Conservation (phyloP, 1,140 invertebrate species). For the Pectinophora gossypiella region DNA sequence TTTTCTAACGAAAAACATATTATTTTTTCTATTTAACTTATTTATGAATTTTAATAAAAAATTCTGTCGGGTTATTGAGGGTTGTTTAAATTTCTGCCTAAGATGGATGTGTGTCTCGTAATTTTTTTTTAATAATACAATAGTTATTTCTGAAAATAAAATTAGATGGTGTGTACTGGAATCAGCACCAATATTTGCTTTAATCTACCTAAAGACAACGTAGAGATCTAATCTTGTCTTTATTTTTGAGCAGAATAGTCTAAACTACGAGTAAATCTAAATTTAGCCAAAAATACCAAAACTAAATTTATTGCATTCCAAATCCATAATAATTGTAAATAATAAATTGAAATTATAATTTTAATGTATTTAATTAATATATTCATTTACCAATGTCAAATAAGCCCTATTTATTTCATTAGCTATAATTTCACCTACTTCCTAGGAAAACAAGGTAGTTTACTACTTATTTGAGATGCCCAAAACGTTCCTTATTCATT, state of each 20-base stretch:
- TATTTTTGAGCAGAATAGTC: conserved; percentile 40
- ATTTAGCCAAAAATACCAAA: background rate
- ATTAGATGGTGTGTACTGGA: no score
- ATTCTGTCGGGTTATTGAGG: no score
- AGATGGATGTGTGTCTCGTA: no score
- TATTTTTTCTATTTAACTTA: no score
- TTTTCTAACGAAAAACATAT: no score
- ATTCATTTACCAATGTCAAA: background rate
- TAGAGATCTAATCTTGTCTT: conserved; percentile 38
- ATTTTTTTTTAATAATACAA: no score
- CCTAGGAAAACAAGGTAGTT: no score
- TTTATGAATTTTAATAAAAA: no score
- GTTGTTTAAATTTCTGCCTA: no score
- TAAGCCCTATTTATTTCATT: background rate
- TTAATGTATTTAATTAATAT: background rate
- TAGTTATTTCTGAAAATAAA: background rate
- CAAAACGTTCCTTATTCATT: no score
- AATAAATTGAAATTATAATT: background rate
- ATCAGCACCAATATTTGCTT: conserved; percentile 1
- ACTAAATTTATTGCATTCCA: conserved; percentile 1
- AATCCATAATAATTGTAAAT: background rate
- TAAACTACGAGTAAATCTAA: conserved; percentile 5
- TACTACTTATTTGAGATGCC: no score
- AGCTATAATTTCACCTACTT: no score
- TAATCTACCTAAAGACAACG: background rate